A percentile compares a stretch with the other conserved stretches of the same genome.
These are phyloP conservation scores for Lordiphosa clarofinis DNA, from an alignment of 1,140 invertebrate genomes.

Conservation along the genomic window DNA sequence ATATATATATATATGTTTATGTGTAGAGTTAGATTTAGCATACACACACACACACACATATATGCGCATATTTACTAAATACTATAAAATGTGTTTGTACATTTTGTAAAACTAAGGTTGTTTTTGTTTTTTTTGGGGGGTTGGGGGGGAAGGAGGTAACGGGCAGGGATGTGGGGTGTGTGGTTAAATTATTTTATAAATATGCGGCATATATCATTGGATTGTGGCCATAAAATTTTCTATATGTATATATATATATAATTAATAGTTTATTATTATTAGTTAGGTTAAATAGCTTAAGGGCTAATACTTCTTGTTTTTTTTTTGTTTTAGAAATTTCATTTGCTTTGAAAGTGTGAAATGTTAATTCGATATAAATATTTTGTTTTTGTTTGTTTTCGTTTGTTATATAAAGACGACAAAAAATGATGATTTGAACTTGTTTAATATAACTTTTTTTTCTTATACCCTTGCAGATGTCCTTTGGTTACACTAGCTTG, in stretches of 20 bases:
- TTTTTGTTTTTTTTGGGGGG: background rate
- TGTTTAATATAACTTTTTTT: slow-evolving; percentile 28
- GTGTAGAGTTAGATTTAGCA: slow-evolving; percentile 24
- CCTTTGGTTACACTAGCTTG: too few relatives aligned
- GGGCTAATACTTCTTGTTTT: slow-evolving; percentile 16
- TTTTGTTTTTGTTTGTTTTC: slow-evolving; percentile 29
- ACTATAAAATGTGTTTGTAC: slow-evolving; percentile 20
- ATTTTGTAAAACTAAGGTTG: slow-evolving; percentile 25
- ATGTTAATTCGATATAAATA: slow-evolving; percentile 63
- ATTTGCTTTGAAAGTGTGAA: slow-evolving; percentile 71
- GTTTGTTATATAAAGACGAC: slow-evolving; percentile 58
- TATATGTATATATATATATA: slow-evolving; percentile 32
- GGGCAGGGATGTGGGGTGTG: too few relatives aligned
- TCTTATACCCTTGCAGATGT: slow-evolving; percentile 1
- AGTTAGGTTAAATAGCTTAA: slow-evolving; percentile 19
- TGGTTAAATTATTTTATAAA: slow-evolving; percentile 38
- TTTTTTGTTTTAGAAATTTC: slow-evolving; percentile 24
- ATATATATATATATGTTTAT: slow-evolving; percentile 35
- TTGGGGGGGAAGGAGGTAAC: too few relatives aligned
- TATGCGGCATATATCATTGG: slow-evolving; percentile 36
- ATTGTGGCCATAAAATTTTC: slow-evolving; percentile 55
- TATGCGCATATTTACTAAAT: too few relatives aligned
- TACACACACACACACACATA: too few relatives aligned
- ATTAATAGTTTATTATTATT: slow-evolving; percentile 5
- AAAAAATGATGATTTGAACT: slow-evolving; percentile 73